Percentiles rank a stretch among this genome's conserved stretches.
phyloP scores from a whole-genome alignment of 2,797 vertebrate genomes.

The Pantherophis alleghaniensis region DNA sequence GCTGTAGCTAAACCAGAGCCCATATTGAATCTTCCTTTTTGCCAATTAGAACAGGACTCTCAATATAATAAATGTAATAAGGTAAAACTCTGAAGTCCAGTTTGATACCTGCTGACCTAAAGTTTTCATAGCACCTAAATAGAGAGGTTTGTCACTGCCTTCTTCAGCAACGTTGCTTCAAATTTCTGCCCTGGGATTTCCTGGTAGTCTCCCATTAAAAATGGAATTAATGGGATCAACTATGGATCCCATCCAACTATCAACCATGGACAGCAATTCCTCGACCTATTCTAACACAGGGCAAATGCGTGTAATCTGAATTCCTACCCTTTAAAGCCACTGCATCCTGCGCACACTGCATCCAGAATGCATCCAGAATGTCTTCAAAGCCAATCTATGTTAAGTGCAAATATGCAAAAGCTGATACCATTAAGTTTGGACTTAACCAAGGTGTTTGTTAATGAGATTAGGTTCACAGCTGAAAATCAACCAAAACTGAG shows the following conservation, averaged over 20 bases:
- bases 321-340: background rate
- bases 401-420: background rate
- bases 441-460: background rate
- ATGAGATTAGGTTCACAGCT: background rate
- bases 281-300: background rate
- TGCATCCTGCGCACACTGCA: background rate
- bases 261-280: background rate
- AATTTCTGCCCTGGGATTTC: background rate
- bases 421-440: background rate
- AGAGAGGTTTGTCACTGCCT: background rate
- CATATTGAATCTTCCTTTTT: background rate
- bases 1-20: background rate
- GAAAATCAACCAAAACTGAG: background rate
- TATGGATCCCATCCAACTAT: background rate
- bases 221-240: background rate
- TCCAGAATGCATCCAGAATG: background rate
- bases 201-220: background rate
- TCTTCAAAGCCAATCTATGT: background rate
- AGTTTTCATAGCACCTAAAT: background rate
- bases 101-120: background rate
- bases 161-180: background rate
- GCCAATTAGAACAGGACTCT: background rate
- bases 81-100: too few relatives aligned
- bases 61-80: background rate
- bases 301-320: background rate